Evolutionary conservation across 2,797 vertebrate species (phyloP).

Genomic region (Limosa lapponica): DNA sequence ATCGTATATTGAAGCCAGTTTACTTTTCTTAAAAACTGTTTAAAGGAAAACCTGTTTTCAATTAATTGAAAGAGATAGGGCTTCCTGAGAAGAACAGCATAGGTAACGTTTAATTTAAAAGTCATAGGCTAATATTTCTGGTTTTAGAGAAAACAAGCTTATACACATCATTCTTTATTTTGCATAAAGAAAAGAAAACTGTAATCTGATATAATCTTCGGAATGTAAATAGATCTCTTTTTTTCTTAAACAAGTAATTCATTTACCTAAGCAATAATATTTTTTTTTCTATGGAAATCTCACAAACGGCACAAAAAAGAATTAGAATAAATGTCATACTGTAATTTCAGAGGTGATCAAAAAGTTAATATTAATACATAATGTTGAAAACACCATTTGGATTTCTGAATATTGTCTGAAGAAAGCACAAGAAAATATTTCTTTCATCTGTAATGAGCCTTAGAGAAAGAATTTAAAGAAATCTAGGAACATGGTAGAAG

Average conservation of each 20-base stretch:
- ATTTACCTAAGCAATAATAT: neutral
- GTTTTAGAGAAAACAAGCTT: neutral
- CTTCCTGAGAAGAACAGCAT: neutral
- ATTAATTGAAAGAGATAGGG: neutral
- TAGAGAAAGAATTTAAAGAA: neutral
- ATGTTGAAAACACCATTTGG: neutral
- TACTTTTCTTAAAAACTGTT: neutral
- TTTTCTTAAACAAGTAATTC: neutral
- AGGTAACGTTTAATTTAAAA: constrained; percentile 29
- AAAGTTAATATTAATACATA: constrained; percentile 20
- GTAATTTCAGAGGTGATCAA: constrained; percentile 34
- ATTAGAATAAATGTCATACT: constrained; percentile 18
- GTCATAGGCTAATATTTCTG: constrained; percentile 2
- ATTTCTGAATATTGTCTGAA: constrained; percentile 20
- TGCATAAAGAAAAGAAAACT: neutral
- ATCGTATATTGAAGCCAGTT: neutral
- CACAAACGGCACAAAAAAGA: neutral
- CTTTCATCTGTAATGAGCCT: constrained; percentile 52
- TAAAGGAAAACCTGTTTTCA: neutral
- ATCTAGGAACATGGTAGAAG: neutral
- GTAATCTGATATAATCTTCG: constrained; percentile 15
- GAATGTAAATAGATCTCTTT: neutral
- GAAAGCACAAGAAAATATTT: constrained; percentile 3
- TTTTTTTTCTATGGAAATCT: neutral
- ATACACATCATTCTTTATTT: neutral